Evolutionary conservation across 2,797 vertebrate species (phyloP).

Genomic region (Pseudomugil gertrudae): DNA sequence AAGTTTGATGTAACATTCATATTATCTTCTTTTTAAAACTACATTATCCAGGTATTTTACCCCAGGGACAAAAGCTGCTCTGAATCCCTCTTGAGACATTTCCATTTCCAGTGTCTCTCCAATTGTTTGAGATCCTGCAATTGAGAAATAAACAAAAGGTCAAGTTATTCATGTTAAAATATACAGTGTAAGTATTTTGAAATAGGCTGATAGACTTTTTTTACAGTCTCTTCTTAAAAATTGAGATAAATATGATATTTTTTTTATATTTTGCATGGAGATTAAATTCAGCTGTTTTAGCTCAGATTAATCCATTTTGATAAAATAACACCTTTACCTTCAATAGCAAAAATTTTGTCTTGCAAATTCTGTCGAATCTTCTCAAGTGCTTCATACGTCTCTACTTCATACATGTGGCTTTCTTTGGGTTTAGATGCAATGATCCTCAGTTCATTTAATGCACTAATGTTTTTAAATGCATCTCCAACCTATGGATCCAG

Average conservation of each 20-base stretch:
- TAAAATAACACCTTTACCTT: conserved; percentile 61
- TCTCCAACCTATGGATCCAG: conserved; percentile 55
- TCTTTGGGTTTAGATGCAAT: conserved; percentile 60
- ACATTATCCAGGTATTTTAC: conserved; percentile 22
- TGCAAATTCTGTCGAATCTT: conserved; percentile 64
- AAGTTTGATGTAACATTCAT: not conserved
- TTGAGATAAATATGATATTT: no score
- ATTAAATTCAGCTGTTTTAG: no score
- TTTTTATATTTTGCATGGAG: no score
- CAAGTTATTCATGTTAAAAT: not conserved
- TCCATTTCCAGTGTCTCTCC: conserved; percentile 74
- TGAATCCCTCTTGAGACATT: conserved; percentile 81
- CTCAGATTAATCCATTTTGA: no score
- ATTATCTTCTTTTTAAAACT: not conserved
- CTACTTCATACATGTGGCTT: conserved; percentile 62
- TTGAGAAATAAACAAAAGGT: conserved; percentile 9
- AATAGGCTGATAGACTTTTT: no score
- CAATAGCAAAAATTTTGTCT: conserved; percentile 78
- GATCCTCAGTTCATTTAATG: conserved; percentile 41
- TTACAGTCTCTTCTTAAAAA: no score
- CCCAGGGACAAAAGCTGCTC: conserved; percentile 47
- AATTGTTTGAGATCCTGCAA: conserved; percentile 69
- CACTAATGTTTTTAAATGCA: fast-evolving
- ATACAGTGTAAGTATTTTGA: no score
- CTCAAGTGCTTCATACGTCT: conserved; percentile 60